phyloP scores from a whole-genome alignment of 2,113 vertebrate species.

The Pygoscelis adeliae region DNA sequence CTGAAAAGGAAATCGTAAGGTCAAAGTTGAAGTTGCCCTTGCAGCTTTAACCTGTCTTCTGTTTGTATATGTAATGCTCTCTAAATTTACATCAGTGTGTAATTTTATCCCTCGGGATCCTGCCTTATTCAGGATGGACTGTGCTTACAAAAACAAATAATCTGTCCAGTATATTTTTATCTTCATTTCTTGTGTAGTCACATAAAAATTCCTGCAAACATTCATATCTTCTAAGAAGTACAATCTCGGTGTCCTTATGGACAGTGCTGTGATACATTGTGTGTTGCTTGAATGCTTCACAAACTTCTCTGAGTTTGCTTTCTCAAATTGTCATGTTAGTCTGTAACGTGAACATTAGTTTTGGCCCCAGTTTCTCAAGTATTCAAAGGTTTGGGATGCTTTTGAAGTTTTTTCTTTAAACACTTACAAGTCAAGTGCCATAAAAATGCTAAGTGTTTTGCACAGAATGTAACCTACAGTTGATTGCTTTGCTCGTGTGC shows the following conservation, averaged over 20 bases:
- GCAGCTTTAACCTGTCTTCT: slow-evolving; percentile 1
- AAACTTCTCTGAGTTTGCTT: neutral
- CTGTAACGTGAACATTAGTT: neutral
- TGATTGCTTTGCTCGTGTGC: neutral
- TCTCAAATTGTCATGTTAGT: neutral
- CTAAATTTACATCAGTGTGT: neutral
- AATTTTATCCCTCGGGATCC: neutral
- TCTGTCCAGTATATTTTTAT: slow-evolving; percentile 1
- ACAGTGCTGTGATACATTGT: neutral
- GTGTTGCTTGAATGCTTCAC: neutral
- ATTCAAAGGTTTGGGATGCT: neutral
- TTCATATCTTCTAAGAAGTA: neutral
- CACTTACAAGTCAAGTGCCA: slow-evolving; percentile 29
- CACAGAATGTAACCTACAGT: neutral
- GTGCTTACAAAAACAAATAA: neutral
- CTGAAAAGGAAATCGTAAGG: neutral
- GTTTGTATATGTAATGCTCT: neutral
- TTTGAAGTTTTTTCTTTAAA: neutral
- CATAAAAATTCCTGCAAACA: neutral
- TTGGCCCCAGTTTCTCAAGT: neutral
- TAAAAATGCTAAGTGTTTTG: neutral
- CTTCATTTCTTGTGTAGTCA: neutral
- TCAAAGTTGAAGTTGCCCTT: neutral
- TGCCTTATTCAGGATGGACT: neutral
- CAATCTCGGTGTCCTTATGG: rapidly evolving